These are phyloP conservation scores for Araneus ventricosus DNA, from an alignment of 1,140 invertebrate species.

Conservation along the genomic window DNA sequence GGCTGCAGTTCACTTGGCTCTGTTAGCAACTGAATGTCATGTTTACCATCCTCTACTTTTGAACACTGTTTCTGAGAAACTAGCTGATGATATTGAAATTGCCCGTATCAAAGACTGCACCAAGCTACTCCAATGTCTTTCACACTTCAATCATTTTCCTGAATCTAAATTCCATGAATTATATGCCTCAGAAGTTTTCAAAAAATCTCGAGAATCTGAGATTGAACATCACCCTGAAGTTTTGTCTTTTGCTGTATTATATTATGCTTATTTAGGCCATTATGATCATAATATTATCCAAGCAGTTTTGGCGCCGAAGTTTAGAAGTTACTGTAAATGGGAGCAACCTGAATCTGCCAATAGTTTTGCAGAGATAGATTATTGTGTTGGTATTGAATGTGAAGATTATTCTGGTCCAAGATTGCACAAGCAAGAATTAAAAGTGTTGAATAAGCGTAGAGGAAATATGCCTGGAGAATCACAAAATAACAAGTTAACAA, in stretches of 20 bases:
- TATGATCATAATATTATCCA: conserved; percentile 26
- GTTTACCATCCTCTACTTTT: conserved; percentile 58
- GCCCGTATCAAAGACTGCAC: conserved; percentile 59
- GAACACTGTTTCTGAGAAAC: conserved; percentile 26
- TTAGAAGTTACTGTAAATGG: neutral
- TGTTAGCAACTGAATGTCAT: conserved; percentile 34
- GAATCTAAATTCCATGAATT: conserved; percentile 19
- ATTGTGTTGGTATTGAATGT: conserved; percentile 52
- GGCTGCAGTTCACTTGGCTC: conserved; percentile 41
- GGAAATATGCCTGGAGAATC: neutral
- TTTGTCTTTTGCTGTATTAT: conserved; percentile 18
- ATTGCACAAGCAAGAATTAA: neutral
- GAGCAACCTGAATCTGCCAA: neutral
- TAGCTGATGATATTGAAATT: neutral
- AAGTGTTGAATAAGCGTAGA: neutral
- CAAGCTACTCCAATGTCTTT: conserved; percentile 43
- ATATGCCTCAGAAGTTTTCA: neutral
- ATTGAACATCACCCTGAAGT: conserved; percentile 5
- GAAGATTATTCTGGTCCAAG: conserved; percentile 37
- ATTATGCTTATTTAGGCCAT: conserved; percentile 48
- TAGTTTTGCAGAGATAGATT: conserved; percentile 55
- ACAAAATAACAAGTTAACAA: neutral
- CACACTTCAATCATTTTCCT: conserved; percentile 39
- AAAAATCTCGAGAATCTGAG: conserved; percentile 26
- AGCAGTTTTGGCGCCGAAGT: neutral